Percentiles rank a stretch among this genome's conserved stretches.
These are phyloP conservation scores for Globodera ellingtonae DNA, from an alignment of 1,140 invertebrate genomes.

Conservation along the genomic window DNA sequence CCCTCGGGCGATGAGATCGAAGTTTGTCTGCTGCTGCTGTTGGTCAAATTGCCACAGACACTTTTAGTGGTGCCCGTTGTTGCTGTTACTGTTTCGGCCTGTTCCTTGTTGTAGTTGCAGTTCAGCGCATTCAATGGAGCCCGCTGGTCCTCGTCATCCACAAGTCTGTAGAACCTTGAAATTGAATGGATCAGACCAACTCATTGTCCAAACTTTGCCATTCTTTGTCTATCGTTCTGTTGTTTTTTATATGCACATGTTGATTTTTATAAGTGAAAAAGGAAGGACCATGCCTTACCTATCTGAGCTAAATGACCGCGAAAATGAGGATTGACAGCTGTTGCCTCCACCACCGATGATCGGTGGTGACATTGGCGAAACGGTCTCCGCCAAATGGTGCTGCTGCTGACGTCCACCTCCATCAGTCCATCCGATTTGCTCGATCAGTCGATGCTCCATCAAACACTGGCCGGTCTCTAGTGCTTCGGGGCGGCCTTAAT, in stretches of 20 bases:
- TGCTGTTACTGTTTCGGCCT: background rate
- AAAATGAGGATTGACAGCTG: background rate
- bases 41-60: constrained; percentile 65
- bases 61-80: constrained; percentile 38
- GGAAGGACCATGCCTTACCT: background rate
- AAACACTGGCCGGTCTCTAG: constrained; percentile 10
- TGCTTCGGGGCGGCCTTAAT: background rate
- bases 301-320: constrained; percentile 11
- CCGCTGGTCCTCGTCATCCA: constrained; percentile 12
- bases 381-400: background rate
- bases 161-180: constrained; percentile 20
- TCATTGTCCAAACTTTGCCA: background rate
- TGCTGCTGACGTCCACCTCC: background rate
- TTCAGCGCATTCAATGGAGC: constrained; percentile 16
- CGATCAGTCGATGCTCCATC: constrained; percentile 13
- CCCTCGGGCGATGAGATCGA: constrained; percentile 44
- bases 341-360: background rate
- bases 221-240: background rate
- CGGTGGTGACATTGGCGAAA: constrained; percentile 4
- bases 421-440: background rate
- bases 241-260: background rate
- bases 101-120: background rate
- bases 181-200: background rate
- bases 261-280: background rate
- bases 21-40: constrained; percentile 56